Base-by-base conservation (phyloP, 1,140 invertebrate species). In the Scaptomyza montana region DNA sequence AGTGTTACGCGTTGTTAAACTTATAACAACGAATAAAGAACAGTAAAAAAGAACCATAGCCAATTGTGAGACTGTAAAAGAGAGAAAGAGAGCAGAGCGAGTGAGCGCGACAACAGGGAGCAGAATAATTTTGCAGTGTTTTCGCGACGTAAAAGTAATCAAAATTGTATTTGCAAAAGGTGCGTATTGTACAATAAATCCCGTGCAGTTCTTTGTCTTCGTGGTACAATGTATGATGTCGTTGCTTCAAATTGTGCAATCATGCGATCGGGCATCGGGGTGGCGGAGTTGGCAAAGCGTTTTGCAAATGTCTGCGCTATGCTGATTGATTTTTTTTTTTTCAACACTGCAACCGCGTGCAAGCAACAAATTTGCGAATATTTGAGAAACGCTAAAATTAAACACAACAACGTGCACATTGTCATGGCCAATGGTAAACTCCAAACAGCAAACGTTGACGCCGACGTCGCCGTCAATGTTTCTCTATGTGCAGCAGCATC, bases 271-370 rank as follows among this genome's bases (percentile, higher is more conserved):
- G 46, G 19, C 62, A 50, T 16, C n/a, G 46, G 61, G 16, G 21
- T 39, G 5, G 8, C 41, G 41, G 43, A 19, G n/a, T 8, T 9
- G 12, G 36, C 50, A 43, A 43, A 30, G 79, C 78, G 74, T 87
- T 86, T 85, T 86, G 84, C 82, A 86, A 89, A 86, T 87, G 82
- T 86, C 82, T 82, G 82, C 69, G 55, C 21, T 66, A 25, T 41
- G 63, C 65, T 76, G 78, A 86, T 86, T 86, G 82, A 86, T 86
- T 86, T 80, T 78, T 86, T 86, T 80, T 78, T 86, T 86, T 73
- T 73, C 39, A n/a, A n/a, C 39, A 77, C 65, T 87, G 81, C 72
- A 75, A 41, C 59, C 71, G 54, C 57, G 66, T 56, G 62, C 62
- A 59, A 19, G 28, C 46, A 54, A 63, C 43, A 55, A 55, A 55